phyloP scores from a whole-genome alignment of 2,113 vertebrate genomes.

The Jaculus jaculus region DNA sequence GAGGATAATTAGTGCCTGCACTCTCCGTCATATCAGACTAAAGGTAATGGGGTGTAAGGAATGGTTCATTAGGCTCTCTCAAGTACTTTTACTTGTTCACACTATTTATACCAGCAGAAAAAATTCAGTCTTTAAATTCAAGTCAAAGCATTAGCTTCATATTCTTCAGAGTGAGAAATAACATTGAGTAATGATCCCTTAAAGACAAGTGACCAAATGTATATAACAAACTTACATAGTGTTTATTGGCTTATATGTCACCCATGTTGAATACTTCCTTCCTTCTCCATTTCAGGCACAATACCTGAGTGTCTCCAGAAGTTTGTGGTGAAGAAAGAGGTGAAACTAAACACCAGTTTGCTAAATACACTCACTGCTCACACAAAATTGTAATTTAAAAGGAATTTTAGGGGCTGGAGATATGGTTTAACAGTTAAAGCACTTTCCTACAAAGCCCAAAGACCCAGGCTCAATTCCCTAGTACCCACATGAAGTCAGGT shows the following conservation, averaged over 20 bases:
- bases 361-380: not conserved
- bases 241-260: conserved; percentile 74
- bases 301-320: not conserved
- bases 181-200: conserved; percentile 82
- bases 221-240: conserved; percentile 67
- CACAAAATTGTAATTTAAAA: conserved; percentile 51
- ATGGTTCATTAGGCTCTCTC: conserved; percentile 90
- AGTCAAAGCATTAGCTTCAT: conserved; percentile 84
- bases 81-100: conserved; percentile 91
- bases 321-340: conserved; percentile 27
- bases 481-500: too few relatives aligned
- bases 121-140: conserved; percentile 88
- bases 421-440: too few relatives aligned
- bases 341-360: conserved; percentile 27
- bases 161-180: conserved; percentile 83
- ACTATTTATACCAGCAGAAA: conserved; percentile 89
- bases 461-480: too few relatives aligned
- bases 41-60: conserved; percentile 92
- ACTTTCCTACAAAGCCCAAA: too few relatives aligned
- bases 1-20: conserved; percentile 88
- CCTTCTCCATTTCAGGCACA: conserved; percentile 55
- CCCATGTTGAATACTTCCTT: conserved; percentile 49
- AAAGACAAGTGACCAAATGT: conserved; percentile 78
- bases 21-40: conserved; percentile 90
- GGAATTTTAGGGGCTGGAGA: not conserved